A percentile compares a stretch with the other conserved stretches of the same genome.
These are phyloP conservation scores for Chloroceryle aenea DNA, from an alignment of 2,113 vertebrate species.

Conservation along the genomic window DNA sequence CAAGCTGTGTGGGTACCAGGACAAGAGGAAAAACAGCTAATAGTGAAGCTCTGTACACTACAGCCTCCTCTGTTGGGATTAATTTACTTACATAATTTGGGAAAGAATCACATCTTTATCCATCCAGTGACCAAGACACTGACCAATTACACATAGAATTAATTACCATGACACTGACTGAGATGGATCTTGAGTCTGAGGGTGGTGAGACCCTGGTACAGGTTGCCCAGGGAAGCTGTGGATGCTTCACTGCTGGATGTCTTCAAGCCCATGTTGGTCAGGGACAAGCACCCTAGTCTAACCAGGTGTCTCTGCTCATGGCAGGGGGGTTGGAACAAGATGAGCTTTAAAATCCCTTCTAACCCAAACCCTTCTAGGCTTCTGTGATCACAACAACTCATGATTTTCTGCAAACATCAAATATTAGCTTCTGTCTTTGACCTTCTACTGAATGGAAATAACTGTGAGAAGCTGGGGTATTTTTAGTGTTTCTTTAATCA, in stretches of 20 bases:
- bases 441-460: neutral
- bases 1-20: fast-evolving
- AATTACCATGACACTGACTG: neutral
- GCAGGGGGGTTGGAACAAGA: too few species aligned
- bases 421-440: neutral
- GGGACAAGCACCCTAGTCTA: too few species aligned
- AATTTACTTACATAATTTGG: neutral
- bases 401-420: neutral
- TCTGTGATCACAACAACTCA: neutral
- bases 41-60: neutral
- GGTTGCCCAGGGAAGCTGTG: too few species aligned
- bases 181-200: neutral
- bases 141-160: neutral
- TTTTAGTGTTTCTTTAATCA: neutral
- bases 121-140: neutral
- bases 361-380: too few species aligned
- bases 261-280: too few species aligned
- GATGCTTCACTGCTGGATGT: too few species aligned
- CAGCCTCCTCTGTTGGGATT: neutral
- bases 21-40: neutral
- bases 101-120: neutral
- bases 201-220: too few species aligned
- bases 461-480: neutral
- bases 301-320: too few species aligned
- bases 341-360: too few species aligned